Evolutionary conservation across 2,888 invertebrate species (phyloP).

Genomic region (Frankliniella fusca): DNA sequence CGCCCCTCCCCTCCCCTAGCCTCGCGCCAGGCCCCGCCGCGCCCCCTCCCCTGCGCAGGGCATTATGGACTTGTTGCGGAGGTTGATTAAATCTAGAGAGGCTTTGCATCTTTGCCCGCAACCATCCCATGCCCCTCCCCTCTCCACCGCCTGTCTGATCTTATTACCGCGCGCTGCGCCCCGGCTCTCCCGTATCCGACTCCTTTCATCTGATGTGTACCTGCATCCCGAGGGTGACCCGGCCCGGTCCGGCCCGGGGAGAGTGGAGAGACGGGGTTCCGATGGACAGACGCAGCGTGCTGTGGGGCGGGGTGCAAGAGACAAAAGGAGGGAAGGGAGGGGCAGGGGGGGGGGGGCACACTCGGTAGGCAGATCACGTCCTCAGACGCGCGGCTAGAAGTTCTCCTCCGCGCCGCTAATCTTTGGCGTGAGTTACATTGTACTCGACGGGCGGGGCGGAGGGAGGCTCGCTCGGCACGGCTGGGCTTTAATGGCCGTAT

Average conservation of each 20-base stretch:
- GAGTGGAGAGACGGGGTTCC: no score
- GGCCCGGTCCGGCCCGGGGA: no score
- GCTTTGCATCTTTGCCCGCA: constrained; percentile 19
- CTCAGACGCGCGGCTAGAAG: neutral
- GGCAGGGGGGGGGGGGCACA: neutral
- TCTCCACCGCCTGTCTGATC: neutral
- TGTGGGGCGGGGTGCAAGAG: neutral
- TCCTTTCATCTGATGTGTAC: no score
- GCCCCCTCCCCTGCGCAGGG: neutral
- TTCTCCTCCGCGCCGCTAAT: constrained; percentile 8
- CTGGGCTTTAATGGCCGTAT: neutral
- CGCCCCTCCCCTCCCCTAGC: neutral
- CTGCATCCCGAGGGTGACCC: no score
- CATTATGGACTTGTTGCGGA: constrained; percentile 19
- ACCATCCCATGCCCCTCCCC: neutral
- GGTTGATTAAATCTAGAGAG: constrained; percentile 23
- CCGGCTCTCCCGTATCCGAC: neutral
- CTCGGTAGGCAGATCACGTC: constrained; percentile 11
- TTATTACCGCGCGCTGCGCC: neutral
- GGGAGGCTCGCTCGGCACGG: neutral
- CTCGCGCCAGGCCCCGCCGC: neutral
- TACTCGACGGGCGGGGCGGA: neutral
- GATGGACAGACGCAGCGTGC: no score
- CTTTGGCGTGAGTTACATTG: constrained; percentile 21
- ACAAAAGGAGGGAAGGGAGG: neutral